These are phyloP conservation scores for Dascillus cervinus DNA, from an alignment of 2,888 invertebrate species.

Conservation along the genomic window DNA sequence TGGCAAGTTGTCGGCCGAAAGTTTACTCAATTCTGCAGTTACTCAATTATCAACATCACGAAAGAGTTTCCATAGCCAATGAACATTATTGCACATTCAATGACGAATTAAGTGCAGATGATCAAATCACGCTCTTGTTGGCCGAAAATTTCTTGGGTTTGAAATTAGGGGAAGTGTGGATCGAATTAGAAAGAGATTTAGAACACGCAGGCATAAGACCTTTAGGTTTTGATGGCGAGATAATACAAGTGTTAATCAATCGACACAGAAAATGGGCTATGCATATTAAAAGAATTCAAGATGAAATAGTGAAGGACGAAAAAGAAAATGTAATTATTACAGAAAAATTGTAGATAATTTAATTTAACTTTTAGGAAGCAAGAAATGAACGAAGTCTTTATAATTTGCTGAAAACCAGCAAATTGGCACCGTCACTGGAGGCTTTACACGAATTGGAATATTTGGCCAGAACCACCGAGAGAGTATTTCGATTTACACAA, in stretches of 20 bases:
- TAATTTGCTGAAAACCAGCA: constrained; percentile 31
- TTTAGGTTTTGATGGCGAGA: constrained; percentile 34
- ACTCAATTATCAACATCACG: constrained; percentile 30
- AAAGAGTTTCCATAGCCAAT: constrained; percentile 31
- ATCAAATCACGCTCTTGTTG: constrained; percentile 40
- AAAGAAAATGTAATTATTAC: constrained; percentile 20
- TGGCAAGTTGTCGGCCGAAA: constrained; percentile 42
- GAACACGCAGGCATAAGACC: constrained; percentile 33
- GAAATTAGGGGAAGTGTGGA: constrained; percentile 43
- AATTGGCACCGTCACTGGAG: constrained; percentile 34
- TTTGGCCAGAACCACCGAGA: constrained; percentile 38
- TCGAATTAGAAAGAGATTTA: constrained; percentile 37
- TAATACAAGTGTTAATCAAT: constrained; percentile 33
- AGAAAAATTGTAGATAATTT: background rate
- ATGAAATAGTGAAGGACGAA: constrained; percentile 26
- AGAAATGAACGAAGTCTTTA: constrained; percentile 35
- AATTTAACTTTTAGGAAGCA: constrained; percentile 25
- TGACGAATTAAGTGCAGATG: constrained; percentile 29
- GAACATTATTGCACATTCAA: constrained; percentile 38
- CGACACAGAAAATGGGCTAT: constrained; percentile 35
- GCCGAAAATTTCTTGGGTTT: constrained; percentile 42
- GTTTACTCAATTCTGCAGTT: constrained; percentile 42
- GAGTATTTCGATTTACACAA: constrained; percentile 31
- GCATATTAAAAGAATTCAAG: constrained; percentile 34
- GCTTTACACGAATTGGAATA: constrained; percentile 38